Percentiles rank a stretch among this genome's conserved stretches.
phyloP scores from a whole-genome alignment of 2,113 vertebrate genomes.

The Oncorhynchus keta region DNA sequence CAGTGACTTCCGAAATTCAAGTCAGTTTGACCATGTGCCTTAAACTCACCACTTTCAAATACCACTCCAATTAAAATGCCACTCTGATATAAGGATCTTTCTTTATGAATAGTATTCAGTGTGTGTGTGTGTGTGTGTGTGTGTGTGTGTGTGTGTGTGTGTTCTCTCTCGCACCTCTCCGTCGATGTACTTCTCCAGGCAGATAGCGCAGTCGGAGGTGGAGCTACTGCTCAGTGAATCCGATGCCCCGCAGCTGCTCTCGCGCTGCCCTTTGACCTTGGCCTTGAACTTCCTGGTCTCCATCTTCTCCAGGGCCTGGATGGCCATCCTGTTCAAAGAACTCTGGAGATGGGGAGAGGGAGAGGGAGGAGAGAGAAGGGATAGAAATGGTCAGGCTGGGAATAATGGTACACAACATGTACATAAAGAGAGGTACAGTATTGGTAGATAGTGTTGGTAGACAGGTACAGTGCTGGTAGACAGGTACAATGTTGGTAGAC shows the following conservation, averaged over 20 bases:
- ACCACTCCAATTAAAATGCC: not conserved
- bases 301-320: constrained; percentile 98
- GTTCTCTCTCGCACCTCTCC: constrained; percentile 83
- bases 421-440: no score
- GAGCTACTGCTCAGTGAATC: constrained; percentile 96
- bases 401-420: no score
- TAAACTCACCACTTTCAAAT: not conserved
- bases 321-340: constrained; percentile 97
- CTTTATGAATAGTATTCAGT: not conserved
- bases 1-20: constrained; percentile 51
- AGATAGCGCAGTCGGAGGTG: constrained; percentile 98
- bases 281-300: constrained; percentile 97
- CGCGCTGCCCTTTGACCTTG: constrained; percentile 86
- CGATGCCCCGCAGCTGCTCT: constrained; percentile 86
- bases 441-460: no score
- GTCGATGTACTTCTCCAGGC: constrained; percentile 96
- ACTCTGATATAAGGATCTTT: not conserved
- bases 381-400: not conserved
- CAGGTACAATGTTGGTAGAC: no score
- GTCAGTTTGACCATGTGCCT: not conserved
- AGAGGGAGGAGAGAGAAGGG: not conserved
- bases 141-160: not conserved
- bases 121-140: not conserved
- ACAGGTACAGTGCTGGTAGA: no score
- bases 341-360: constrained; percentile 70